Conservation (phyloP, 2,888 invertebrate genomes). For the Hyles lineata region DNA sequence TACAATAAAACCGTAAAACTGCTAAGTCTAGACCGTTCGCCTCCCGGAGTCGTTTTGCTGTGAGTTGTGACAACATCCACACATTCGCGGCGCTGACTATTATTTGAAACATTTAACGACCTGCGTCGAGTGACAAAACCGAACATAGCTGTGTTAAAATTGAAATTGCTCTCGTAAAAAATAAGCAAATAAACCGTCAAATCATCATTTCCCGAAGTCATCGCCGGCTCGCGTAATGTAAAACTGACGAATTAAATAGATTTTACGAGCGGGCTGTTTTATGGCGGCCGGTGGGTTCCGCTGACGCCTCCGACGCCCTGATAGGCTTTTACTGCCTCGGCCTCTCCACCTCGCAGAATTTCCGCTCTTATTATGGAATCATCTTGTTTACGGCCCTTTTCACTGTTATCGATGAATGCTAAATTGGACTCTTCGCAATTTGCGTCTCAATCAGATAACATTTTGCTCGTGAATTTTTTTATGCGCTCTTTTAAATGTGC, state of each 20-base stretch:
- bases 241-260: conserved; percentile 57
- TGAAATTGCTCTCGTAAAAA: conserved; percentile 29
- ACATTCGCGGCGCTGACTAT: not conserved
- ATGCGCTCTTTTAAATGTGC: not conserved
- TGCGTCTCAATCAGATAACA: conserved; percentile 38
- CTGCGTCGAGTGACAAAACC: not conserved
- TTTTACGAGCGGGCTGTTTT: conserved; percentile 59
- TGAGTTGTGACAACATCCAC: not conserved
- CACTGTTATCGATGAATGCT: conserved; percentile 33
- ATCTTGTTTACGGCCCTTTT: conserved; percentile 51
- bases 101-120: conserved; percentile 14
- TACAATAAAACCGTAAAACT: not conserved
- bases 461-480: conserved; percentile 30
- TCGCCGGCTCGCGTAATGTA: conserved; percentile 30
- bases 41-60: not conserved
- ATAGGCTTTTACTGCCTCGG: conserved; percentile 47
- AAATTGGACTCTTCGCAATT: conserved; percentile 41
- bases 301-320: conserved; percentile 52
- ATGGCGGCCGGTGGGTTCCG: conserved; percentile 44
- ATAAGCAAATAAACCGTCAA: conserved; percentile 38
- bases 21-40: not conserved
- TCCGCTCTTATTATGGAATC: conserved; percentile 53
- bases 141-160: conserved; percentile 20
- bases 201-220: conserved; percentile 48
- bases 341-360: conserved; percentile 32